Evolutionary conservation across 2,888 invertebrate species (phyloP), one percentile per base, ranked within the genome.

Genomic region (Nomada ferruginata): DNA sequence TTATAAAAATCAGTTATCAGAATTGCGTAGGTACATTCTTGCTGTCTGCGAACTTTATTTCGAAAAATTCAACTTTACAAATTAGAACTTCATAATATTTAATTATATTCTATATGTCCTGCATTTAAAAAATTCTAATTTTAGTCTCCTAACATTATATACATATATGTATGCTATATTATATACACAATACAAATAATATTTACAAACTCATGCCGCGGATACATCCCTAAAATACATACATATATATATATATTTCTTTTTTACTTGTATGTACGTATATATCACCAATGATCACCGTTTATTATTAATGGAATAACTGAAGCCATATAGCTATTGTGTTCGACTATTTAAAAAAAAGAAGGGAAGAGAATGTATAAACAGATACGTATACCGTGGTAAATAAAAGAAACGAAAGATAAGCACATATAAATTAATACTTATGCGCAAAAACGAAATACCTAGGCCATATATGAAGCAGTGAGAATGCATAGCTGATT

Each of bases 141-240:
- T 75, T 82, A 53, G 64, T 71, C 70, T 71, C 64, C 20, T 68
- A 71, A 61, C 26, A 71, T 76, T 63, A 59, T n/a, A 18, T 18
- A 11, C n/a, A 82, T 78, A 77, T 68, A 71, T 72, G 74, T 87
- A 87, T 85, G 85, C 26, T 89, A 55, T 77, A 73, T 81, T 59
- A 66, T 81, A 83, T 72, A 80, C 70, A 78, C 83, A 85, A 85
- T 85, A 88, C 83, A 87, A 87, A 85, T 87, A 89, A 89, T 91
- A 91, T 91, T 90, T 90, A 91, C 90, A 91, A 79, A 87, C 76
- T 86, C 82, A 84, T 84, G 84, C 87, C 84, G 86, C 85, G 86
- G 80, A 84, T 57, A 79, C 78, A 75, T 75, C 77, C 73, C 79
- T 79, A 81, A 87, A 79, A 85, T 76, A 73, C 75, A 23, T 36